Conservation (phyloP, 2,888 invertebrate species). For the Hirudinaria manillensis region DNA sequence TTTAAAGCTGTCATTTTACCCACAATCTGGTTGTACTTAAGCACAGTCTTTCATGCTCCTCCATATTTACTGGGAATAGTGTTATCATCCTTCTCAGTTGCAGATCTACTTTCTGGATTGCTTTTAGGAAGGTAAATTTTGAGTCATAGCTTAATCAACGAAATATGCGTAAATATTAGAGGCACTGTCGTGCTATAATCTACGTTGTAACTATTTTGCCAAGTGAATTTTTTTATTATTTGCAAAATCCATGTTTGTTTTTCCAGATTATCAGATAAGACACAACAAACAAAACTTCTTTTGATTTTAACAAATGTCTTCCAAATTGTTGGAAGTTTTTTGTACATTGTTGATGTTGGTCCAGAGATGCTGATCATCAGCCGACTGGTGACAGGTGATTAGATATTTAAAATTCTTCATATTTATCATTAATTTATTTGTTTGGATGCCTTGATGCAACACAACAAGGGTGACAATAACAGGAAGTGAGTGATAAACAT, state of each 20-base stretch:
- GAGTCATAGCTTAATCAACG: neutral
- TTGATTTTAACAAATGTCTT: slow-evolving; percentile 50
- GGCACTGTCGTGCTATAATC: neutral
- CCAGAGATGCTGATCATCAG: slow-evolving; percentile 53
- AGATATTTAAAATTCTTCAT: neutral
- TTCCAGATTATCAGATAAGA: slow-evolving; percentile 51
- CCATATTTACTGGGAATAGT: slow-evolving; percentile 55
- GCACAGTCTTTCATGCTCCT: slow-evolving; percentile 47
- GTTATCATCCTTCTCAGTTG: slow-evolving; percentile 53
- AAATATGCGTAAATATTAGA: neutral
- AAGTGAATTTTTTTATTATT: neutral
- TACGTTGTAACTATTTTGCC: too few species aligned
- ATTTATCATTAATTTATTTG: neutral
- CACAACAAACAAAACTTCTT: slow-evolving; percentile 49
- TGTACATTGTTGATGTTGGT: slow-evolving; percentile 54
- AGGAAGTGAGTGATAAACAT: neutral
- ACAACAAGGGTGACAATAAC: neutral
- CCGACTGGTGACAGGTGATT: slow-evolving; percentile 53
- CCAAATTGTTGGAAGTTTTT: slow-evolving; percentile 52
- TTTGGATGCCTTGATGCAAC: neutral
- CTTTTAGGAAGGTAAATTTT: slow-evolving; percentile 51
- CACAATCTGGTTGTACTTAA: slow-evolving; percentile 55
- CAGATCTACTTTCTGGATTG: slow-evolving; percentile 53
- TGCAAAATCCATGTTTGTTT: neutral
- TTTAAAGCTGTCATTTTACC: slow-evolving; percentile 56